Conservation (phyloP, 2,888 invertebrate genomes). For the Tetropium fuscum region DNA sequence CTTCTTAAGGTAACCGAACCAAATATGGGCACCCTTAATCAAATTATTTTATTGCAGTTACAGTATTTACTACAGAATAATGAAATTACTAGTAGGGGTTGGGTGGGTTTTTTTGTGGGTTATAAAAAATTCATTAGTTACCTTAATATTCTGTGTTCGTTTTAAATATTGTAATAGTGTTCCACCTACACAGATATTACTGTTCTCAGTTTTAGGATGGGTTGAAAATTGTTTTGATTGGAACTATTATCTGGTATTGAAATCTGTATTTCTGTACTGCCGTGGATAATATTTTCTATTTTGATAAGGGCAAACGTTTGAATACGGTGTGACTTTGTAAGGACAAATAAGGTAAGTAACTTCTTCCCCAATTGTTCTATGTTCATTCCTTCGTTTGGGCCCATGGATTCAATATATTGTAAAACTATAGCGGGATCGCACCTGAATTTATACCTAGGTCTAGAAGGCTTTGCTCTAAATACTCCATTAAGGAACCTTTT, state of each 20-base stretch:
- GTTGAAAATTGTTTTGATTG: slow-evolving; percentile 15
- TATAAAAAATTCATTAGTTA: slow-evolving; percentile 6
- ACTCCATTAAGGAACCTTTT: slow-evolving; percentile 44
- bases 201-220: slow-evolving; percentile 16
- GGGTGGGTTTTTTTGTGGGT: slow-evolving; percentile 31
- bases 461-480: slow-evolving; percentile 35
- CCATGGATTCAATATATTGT: slow-evolving; percentile 31
- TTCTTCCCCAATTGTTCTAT: slow-evolving; percentile 34
- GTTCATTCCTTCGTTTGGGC: neutral
- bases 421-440: slow-evolving; percentile 46
- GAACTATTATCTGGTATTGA: slow-evolving; percentile 35
- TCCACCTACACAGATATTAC: slow-evolving; percentile 5
- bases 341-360: slow-evolving; percentile 35
- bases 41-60: no score
- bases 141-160: neutral
- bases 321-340: slow-evolving; percentile 40
- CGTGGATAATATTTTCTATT: slow-evolving; percentile 11
- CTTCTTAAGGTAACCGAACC: no score
- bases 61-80: no score
- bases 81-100: no score
- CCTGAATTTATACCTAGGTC: slow-evolving; percentile 41
- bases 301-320: slow-evolving; percentile 38
- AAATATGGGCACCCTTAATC: no score
- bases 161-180: slow-evolving; percentile 1
- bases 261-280: slow-evolving; percentile 22